These are phyloP conservation scores for Uropetala carovei DNA, from an alignment of 2,888 invertebrate species.

Conservation along the genomic window DNA sequence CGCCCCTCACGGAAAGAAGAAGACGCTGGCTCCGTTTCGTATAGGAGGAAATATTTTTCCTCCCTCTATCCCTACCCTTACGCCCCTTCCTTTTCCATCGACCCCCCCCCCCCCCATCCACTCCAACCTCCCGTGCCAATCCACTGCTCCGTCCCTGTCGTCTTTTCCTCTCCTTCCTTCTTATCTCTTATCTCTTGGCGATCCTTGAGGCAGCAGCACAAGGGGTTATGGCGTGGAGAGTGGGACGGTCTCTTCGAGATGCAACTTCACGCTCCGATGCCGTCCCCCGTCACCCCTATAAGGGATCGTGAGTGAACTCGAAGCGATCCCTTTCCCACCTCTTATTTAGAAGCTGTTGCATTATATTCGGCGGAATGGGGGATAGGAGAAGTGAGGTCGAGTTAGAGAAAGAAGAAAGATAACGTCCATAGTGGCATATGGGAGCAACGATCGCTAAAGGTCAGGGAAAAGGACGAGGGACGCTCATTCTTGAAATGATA, in stretches of 20 bases:
- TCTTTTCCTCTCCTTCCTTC: background rate
- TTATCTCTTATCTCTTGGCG: slow-evolving; percentile 59
- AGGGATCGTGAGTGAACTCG: slow-evolving; percentile 11
- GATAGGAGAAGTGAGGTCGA: background rate
- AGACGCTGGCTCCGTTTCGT: slow-evolving; percentile 55
- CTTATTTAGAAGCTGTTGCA: slow-evolving; percentile 36
- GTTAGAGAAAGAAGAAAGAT: background rate
- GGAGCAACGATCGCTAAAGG: slow-evolving; percentile 42
- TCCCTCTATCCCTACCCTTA: background rate
- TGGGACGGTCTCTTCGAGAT: slow-evolving; percentile 9
- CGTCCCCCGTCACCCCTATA: background rate
- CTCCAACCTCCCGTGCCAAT: background rate
- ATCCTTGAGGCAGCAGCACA: slow-evolving; percentile 38
- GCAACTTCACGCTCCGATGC: slow-evolving; percentile 60
- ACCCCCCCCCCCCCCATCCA: background rate
- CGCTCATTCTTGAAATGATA: background rate
- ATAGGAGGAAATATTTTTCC: slow-evolving; percentile 28
- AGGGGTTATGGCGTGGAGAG: slow-evolving; percentile 36
- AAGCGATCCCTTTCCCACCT: background rate
- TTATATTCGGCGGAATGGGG: slow-evolving; percentile 36
- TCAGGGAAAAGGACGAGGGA: background rate
- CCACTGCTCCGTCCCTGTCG: too few species aligned
- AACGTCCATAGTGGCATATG: background rate
- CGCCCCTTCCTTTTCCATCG: background rate
- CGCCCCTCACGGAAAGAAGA: slow-evolving; percentile 25